Base-by-base conservation (phyloP, 2,888 invertebrate species). In the Callimorpha dominula region DNA sequence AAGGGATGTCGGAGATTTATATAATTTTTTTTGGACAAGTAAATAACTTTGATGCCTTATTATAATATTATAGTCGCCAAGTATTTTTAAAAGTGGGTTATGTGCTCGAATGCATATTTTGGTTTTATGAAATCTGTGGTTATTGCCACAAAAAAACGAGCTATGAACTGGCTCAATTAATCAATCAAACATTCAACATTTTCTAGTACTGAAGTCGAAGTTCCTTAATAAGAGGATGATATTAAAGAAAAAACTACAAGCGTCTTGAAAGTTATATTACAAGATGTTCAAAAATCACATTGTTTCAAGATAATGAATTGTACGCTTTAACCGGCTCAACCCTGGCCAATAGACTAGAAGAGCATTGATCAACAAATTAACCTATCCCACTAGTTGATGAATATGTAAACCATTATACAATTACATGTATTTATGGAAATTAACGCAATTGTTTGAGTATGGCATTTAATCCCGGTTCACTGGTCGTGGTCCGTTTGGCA, bases 291-390 rank as follows among this genome's bases (percentile, higher is more conserved):
- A 50, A 40, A 54, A 31, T 31, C 15, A 66, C 49, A n/a, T n/a
- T 20, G 57, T 57, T 60, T 43, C 17, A 20, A 68, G 46, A 43
- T 49, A 20, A 62, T 60, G 49, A 17, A 68, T 60, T 46, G 31
- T 62, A n/a, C 20, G 49, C 31, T 68, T 49, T 15, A 49, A 68
- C 20, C n/a, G 14, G 12, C 43, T 11, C 20, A n/a, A 50, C 31
- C 11, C 43, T n/a, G 43, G 8, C 40, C 46, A 57, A 43, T n/a
- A 46, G 20, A n/a, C 54, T 65, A 31, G 65, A 52, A 54, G n/a
- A 46, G 31, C 60, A 49, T 68, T 68, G 49, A 68, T 68, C 60
- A 31, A 60, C 49, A 57, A 60, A 62, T 49, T 60, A 11, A 40
- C 5, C n/a, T 54, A 5, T 12, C 20, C 46, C 12, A 57, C n/a